Evolutionary conservation across 2,113 vertebrate species (phyloP).

Genomic region (Craseonycteris thonglongyai): DNA sequence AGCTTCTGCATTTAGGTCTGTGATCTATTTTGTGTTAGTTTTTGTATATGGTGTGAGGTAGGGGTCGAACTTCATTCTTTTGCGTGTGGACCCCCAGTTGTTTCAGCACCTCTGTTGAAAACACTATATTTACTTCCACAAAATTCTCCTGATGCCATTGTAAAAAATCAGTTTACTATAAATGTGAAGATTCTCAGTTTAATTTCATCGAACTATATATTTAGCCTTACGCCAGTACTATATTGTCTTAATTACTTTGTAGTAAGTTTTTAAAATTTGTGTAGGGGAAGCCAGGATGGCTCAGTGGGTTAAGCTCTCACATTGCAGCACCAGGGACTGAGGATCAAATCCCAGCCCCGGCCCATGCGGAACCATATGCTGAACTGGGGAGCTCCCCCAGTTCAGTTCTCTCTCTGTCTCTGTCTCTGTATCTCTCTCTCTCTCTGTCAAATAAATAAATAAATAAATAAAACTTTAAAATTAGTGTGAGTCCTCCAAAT

Average conservation of each 20-base stretch:
- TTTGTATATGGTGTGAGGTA: not conserved
- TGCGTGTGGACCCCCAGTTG: not conserved
- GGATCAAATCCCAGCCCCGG: too few species aligned
- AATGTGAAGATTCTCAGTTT: not conserved
- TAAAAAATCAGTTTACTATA: not conserved
- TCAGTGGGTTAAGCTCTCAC: too few species aligned
- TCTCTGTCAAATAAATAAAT: too few species aligned
- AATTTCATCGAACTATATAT: not conserved
- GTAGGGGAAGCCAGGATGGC: too few species aligned
- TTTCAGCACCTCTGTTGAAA: not conserved
- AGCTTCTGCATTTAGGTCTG: not conserved
- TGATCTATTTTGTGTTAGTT: not conserved
- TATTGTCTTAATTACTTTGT: not conserved
- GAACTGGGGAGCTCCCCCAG: too few species aligned
- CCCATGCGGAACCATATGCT: too few species aligned
- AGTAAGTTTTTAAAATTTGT: not conserved
- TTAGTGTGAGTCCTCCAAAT: not conserved
- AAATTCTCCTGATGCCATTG: not conserved
- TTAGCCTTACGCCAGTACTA: not conserved
- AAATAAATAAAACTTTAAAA: too few species aligned
- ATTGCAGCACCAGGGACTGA: too few species aligned
- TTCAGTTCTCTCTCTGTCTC: too few species aligned
- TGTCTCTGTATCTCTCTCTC: too few species aligned
- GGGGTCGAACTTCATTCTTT: not conserved
- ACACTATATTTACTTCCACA: not conserved